phyloP scores from a whole-genome alignment of 2,113 vertebrate genomes.

The Tetrax tetrax region DNA sequence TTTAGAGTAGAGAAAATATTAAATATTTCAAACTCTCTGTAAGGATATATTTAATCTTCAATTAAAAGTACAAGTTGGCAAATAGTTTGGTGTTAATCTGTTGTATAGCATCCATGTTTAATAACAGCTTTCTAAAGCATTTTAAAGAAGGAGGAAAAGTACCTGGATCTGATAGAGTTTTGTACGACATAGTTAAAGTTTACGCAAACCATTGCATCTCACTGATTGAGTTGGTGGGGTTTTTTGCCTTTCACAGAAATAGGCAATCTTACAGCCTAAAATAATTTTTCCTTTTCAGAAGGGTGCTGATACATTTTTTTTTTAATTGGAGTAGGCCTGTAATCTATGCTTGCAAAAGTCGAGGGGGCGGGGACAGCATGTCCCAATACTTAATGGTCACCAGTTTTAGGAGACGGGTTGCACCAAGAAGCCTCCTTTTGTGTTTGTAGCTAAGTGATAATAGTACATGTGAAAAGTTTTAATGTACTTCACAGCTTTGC shows the following conservation, averaged over 20 bases:
- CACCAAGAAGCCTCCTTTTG: not conserved
- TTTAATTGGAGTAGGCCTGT: not conserved
- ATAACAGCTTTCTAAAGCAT: not conserved
- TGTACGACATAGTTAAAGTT: not conserved
- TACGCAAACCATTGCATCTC: not conserved
- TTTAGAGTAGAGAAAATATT: not conserved
- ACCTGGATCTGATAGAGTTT: not conserved
- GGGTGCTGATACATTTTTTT: not conserved
- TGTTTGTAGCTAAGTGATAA: not conserved
- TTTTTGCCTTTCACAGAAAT: not conserved
- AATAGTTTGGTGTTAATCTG: not conserved
- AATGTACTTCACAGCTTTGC: not conserved
- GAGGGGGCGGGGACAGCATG: rapidly evolving
- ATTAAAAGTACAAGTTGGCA: not conserved
- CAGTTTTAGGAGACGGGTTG: not conserved
- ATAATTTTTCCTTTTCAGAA: not conserved
- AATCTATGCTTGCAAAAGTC: not conserved
- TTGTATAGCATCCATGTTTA: not conserved
- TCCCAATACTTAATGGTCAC: not conserved
- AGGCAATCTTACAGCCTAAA: not conserved
- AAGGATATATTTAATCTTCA: not conserved
- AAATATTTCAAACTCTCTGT: not conserved
- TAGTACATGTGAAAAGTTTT: not conserved
- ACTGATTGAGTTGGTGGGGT: rapidly evolving
- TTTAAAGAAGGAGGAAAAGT: not conserved